A percentile compares a stretch with the other conserved stretches of the same genome.
These are phyloP conservation scores for Struthio camelus DNA, from an alignment of 2,113 vertebrate species.

Conservation along the genomic window DNA sequence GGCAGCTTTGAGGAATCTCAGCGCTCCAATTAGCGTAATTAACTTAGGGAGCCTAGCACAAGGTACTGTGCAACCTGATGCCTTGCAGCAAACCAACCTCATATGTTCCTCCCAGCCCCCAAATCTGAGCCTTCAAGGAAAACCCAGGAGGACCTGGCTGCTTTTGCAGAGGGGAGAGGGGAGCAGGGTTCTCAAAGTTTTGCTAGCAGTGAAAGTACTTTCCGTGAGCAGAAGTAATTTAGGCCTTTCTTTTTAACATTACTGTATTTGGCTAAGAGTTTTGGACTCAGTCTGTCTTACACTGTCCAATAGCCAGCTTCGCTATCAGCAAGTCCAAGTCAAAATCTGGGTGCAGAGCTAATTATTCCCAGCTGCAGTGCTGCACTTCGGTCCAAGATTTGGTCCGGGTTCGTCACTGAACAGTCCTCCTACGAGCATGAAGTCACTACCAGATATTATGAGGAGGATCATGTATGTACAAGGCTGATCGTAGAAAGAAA, in stretches of 20 bases:
- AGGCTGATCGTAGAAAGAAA: neutral
- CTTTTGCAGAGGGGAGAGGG: neutral
- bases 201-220: neutral
- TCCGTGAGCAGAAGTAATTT: slow-evolving; percentile 29
- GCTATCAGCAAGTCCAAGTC: slow-evolving; percentile 17
- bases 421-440: neutral
- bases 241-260: slow-evolving; percentile 43
- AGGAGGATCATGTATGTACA: neutral
- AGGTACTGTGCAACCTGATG: slow-evolving; percentile 73
- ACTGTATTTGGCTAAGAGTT: slow-evolving; percentile 17
- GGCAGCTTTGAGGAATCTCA: slow-evolving; percentile 62
- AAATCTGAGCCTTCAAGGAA: neutral
- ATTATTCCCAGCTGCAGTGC: slow-evolving; percentile 26
- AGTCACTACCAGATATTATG: neutral
- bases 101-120: slow-evolving; percentile 49
- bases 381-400: neutral
- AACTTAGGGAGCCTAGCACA: slow-evolving; percentile 71
- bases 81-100: slow-evolving; percentile 70
- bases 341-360: slow-evolving; percentile 27
- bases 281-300: neutral
- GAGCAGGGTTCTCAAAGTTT: neutral
- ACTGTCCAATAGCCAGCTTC: neutral
- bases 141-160: neutral
- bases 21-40: slow-evolving; percentile 74
- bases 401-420: neutral